phyloP scores from a whole-genome alignment of 2,113 vertebrate species.

The Marcusenius ussheri region DNA sequence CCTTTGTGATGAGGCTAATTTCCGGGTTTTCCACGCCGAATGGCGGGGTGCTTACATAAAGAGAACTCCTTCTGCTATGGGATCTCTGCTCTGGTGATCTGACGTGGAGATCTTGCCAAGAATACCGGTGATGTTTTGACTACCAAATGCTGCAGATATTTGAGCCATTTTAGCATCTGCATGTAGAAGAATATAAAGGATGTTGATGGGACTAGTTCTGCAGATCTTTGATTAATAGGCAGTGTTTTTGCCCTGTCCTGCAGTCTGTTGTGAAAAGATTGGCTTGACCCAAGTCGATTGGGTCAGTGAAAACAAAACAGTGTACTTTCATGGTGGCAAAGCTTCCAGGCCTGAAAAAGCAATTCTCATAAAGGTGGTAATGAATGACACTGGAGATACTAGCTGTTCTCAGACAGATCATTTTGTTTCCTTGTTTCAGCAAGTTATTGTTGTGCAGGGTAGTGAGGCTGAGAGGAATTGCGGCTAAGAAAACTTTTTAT shows the following conservation, averaged over 20 bases:
- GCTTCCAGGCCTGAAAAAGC: neutral
- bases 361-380: neutral
- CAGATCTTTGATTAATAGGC: neutral
- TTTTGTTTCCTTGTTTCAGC: neutral
- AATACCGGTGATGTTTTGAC: neutral
- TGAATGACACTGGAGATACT: neutral
- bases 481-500: neutral
- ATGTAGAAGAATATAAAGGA: neutral
- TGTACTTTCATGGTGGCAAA: neutral
- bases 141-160: neutral
- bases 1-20: neutral
- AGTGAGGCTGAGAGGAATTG: neutral
- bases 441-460: neutral
- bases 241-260: neutral
- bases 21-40: neutral
- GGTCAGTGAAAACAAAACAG: neutral
- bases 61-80: neutral
- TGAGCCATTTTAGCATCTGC: neutral
- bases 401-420: neutral
- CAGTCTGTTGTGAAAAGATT: neutral
- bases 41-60: neutral
- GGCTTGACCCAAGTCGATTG: neutral
- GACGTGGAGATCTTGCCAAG: neutral
- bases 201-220: neutral
- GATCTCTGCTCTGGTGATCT: neutral